A percentile compares a stretch with the other conserved stretches of the same genome.
These are phyloP conservation scores for Ophioninae sp. DNA, from an alignment of 2,888 invertebrate species.

Conservation along the genomic window DNA sequence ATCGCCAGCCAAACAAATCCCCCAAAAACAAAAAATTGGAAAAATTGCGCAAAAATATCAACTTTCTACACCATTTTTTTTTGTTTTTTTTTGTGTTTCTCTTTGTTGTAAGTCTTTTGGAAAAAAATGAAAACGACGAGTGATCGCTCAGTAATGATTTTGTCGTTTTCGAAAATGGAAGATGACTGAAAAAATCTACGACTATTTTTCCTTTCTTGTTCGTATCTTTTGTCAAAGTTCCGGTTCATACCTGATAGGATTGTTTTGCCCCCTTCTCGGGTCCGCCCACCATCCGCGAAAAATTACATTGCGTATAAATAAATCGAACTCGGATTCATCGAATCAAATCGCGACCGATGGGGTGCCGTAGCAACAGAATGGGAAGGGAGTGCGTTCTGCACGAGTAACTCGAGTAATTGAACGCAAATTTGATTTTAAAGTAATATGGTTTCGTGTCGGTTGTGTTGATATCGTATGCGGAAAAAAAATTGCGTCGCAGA, in stretches of 20 bases:
- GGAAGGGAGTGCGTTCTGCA: conserved; percentile 34
- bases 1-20: background rate
- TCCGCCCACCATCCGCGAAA: background rate
- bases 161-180: background rate
- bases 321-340: conserved; percentile 39
- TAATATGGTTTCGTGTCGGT: conserved; percentile 7
- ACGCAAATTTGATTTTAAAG: conserved; percentile 53
- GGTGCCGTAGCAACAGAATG: background rate
- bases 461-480: conserved; percentile 12
- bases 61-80: background rate
- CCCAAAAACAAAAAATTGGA: too few relatives aligned
- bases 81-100: background rate
- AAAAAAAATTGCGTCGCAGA: background rate
- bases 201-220: background rate
- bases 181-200: background rate
- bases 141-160: background rate
- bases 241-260: background rate
- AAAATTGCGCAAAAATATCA: background rate
- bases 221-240: background rate
- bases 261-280: background rate
- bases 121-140: background rate
- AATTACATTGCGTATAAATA: conserved; percentile 27
- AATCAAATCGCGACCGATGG: conserved; percentile 24
- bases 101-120: background rate
- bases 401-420: conserved; percentile 58